These are phyloP conservation scores for Ophion ventricosus DNA, from an alignment of 2,888 invertebrate genomes.

Conservation along the genomic window DNA sequence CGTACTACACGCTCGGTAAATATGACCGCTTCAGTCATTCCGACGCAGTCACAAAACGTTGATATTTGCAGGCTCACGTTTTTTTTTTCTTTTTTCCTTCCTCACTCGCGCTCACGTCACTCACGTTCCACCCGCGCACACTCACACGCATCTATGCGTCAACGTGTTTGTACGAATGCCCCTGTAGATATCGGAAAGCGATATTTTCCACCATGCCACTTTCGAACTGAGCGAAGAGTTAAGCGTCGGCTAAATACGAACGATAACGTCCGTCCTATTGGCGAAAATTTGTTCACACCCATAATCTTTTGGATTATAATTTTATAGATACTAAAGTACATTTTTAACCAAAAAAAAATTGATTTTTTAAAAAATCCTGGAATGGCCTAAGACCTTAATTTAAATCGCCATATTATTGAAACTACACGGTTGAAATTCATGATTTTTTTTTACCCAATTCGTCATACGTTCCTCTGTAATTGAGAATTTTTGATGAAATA, in stretches of 20 bases:
- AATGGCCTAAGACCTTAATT: not conserved
- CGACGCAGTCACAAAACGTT: not conserved
- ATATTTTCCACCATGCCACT: not conserved
- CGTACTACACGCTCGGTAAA: not conserved
- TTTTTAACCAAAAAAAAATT: too few relatives aligned
- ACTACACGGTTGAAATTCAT: too few relatives aligned
- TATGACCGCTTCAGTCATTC: not conserved
- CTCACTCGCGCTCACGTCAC: not conserved
- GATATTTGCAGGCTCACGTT: conserved; percentile 12
- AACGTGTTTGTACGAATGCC: not conserved
- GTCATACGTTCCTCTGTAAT: too few relatives aligned
- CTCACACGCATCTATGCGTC: not conserved
- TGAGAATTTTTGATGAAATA: too few relatives aligned
- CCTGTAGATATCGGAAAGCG: not conserved
- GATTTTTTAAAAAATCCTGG: too few relatives aligned
- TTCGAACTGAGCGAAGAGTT: not conserved
- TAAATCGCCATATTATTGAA: not conserved
- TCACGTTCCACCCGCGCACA: not conserved
- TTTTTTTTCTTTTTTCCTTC: not conserved
- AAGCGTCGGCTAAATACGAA: not conserved
- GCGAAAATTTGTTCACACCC: not conserved
- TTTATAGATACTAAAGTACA: too few relatives aligned
- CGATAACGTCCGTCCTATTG: not conserved
- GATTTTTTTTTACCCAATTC: too few relatives aligned
- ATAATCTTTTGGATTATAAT: too few relatives aligned